Evolutionary conservation across 2,888 invertebrate genomes (phyloP).

Genomic region (Lithophane semibrunnea): DNA sequence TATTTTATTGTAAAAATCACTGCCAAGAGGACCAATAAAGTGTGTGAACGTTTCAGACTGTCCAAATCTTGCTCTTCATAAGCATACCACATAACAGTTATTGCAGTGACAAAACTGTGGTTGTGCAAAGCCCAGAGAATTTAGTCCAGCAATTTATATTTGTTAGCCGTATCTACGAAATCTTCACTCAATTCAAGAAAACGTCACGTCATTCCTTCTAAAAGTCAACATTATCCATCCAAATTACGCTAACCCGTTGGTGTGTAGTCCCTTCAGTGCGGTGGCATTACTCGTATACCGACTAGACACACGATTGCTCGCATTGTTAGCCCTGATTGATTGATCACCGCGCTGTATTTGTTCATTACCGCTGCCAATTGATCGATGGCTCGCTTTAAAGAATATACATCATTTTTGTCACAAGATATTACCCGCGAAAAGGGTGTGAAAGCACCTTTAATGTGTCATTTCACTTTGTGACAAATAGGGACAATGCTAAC

Average conservation of each 20-base stretch:
- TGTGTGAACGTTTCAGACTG: background rate
- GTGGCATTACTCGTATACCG: constrained; percentile 35
- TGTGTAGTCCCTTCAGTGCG: constrained; percentile 11
- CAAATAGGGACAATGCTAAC: constrained; percentile 62
- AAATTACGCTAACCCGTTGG: constrained; percentile 25
- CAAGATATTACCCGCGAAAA: constrained; percentile 58
- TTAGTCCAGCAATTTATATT: background rate
- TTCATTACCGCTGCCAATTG: constrained; percentile 63
- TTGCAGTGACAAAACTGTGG: background rate
- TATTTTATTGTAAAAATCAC: background rate
- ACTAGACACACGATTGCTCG: constrained; percentile 59
- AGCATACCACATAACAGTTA: background rate
- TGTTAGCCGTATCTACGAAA: background rate
- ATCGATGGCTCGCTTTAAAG: constrained; percentile 67
- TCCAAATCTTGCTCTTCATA: background rate
- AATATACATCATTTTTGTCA: constrained; percentile 64
- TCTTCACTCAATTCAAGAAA: constrained; percentile 24
- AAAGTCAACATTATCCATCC: constrained; percentile 25
- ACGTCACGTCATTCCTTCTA: background rate
- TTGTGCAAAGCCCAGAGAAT: background rate
- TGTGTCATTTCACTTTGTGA: constrained; percentile 60
- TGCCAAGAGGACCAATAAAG: background rate
- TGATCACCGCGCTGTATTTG: constrained; percentile 61
- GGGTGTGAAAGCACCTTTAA: constrained; percentile 61
- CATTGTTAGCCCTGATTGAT: constrained; percentile 61